Conservation (phyloP, 2,888 invertebrate species). For the Sinhomidia bicolor region DNA sequence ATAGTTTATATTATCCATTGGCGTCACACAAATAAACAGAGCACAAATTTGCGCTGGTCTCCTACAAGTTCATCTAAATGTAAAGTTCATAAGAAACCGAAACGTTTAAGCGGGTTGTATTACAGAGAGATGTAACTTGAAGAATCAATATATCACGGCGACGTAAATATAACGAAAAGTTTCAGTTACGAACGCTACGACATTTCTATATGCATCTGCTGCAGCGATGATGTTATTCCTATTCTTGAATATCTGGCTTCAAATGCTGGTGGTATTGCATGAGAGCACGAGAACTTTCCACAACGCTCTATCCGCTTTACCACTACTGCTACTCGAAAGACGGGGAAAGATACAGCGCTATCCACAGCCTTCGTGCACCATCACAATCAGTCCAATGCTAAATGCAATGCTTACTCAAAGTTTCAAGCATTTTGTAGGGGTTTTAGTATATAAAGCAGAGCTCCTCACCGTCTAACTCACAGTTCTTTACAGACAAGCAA, state of each 20-base stretch:
- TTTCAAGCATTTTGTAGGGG: neutral
- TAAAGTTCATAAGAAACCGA: too few relatives aligned
- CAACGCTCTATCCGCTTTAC: neutral
- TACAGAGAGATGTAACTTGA: too few relatives aligned
- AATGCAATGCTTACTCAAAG: neutral
- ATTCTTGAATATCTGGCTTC: too few relatives aligned
- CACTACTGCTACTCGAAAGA: neutral
- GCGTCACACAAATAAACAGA: too few relatives aligned
- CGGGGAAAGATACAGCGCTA: neutral
- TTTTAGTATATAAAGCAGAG: neutral
- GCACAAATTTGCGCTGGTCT: too few relatives aligned
- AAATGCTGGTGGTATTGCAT: neutral
- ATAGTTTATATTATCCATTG: too few relatives aligned
- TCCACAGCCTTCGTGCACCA: neutral
- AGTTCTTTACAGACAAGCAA: constrained; percentile 32
- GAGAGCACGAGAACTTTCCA: constrained; percentile 35
- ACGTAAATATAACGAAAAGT: too few relatives aligned
- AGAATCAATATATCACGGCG: too few relatives aligned
- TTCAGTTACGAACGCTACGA: too few relatives aligned
- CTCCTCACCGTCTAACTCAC: neutral
- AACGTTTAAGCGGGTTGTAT: too few relatives aligned
- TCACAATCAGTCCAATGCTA: neutral
- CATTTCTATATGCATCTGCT: too few relatives aligned
- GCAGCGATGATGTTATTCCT: neutral
- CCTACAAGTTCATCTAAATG: too few relatives aligned